Percentiles rank a stretch among this genome's conserved stretches.
phyloP scores from a whole-genome alignment of 2,113 vertebrate genomes.

The Malurus cyaneus region DNA sequence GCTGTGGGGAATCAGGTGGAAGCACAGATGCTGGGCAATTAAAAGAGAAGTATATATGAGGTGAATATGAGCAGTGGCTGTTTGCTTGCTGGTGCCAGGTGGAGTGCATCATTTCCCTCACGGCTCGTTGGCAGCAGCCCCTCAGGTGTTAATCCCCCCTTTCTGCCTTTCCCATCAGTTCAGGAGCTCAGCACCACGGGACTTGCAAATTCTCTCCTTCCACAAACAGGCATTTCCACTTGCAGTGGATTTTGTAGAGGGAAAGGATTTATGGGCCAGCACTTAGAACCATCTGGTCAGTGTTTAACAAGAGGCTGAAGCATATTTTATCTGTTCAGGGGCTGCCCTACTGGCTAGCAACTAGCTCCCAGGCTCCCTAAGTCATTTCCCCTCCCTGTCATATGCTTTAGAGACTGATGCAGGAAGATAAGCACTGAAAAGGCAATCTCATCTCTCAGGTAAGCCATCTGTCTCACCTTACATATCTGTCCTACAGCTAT shows the following conservation, averaged over 20 bases:
- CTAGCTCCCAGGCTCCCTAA: background rate
- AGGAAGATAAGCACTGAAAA: background rate
- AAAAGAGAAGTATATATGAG: background rate
- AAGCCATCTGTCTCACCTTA: background rate
- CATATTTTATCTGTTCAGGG: background rate
- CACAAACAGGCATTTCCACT: background rate
- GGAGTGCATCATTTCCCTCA: background rate
- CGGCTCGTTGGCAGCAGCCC: background rate
- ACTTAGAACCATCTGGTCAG: slow-evolving; percentile 23
- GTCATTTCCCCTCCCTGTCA: background rate
- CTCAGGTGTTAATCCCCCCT: background rate
- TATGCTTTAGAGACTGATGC: background rate
- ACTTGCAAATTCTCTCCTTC: background rate
- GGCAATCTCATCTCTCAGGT: background rate
- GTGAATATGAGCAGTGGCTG: background rate
- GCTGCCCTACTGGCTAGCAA: background rate
- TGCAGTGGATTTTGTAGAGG: background rate
- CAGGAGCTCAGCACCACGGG: background rate
- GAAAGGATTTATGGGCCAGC: background rate
- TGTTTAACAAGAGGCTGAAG: slow-evolving; percentile 18
- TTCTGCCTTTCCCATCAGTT: background rate
- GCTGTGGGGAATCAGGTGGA: background rate
- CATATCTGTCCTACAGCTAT: background rate
- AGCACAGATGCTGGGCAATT: background rate
- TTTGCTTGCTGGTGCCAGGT: background rate